These are phyloP conservation scores for Phaenicophaeus curvirostris DNA, from an alignment of 2,797 vertebrate species.

Conservation along the genomic window DNA sequence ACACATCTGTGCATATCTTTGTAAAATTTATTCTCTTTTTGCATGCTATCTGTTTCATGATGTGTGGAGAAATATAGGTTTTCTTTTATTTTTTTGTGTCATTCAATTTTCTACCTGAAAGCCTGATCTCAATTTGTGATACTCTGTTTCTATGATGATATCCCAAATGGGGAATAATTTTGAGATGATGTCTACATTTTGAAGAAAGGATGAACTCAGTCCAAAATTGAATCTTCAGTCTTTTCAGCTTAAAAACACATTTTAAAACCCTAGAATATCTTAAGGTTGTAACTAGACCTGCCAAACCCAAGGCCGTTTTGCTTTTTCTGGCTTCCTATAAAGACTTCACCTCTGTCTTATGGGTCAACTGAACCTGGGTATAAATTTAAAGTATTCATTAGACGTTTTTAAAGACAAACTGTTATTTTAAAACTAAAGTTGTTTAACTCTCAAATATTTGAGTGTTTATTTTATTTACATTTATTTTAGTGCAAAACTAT, in stretches of 20 bases:
- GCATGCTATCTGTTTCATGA: not conserved
- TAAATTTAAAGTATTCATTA: not conserved
- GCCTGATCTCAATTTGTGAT: not conserved
- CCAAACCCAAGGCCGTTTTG: not conserved
- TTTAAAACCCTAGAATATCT: not conserved
- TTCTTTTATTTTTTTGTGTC: not conserved
- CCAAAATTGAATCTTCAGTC: not conserved
- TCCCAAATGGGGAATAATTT: not conserved
- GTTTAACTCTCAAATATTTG: not conserved
- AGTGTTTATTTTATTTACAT: too few relatives aligned
- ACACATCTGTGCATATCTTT: not conserved
- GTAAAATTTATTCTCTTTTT: not conserved
- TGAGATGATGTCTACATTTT: not conserved
- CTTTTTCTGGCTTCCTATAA: not conserved
- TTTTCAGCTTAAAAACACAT: not conserved
- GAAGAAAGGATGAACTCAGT: not conserved
- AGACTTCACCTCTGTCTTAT: not conserved
- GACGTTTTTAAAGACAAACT: not conserved
- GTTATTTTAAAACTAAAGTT: not conserved
- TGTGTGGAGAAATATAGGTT: not conserved
- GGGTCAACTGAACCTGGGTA: not conserved
- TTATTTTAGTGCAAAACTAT: not conserved
- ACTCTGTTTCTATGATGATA: not conserved
- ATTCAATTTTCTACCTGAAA: not conserved
- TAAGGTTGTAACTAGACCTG: not conserved